Conservation (phyloP, 2,888 invertebrate species). For the Athripsodes cinereus region DNA sequence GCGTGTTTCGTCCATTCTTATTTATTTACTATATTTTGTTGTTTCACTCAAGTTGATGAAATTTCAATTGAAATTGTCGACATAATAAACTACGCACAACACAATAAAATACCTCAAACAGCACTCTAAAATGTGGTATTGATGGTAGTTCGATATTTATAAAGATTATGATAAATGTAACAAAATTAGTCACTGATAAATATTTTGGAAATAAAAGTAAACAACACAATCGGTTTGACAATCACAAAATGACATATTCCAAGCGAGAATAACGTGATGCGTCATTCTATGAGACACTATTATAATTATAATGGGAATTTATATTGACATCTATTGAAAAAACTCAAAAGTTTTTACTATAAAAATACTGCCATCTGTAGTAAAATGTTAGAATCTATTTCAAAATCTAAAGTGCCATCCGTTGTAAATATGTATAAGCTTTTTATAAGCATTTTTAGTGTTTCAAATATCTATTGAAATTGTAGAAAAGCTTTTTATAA, state of each 20-base stretch:
- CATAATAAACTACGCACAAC: background rate
- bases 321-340: background rate
- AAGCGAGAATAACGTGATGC: background rate
- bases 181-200: background rate
- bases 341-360: too few species aligned
- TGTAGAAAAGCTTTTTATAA: too few species aligned
- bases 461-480: too few species aligned
- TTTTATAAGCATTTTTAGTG: too few species aligned
- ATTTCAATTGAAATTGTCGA: background rate
- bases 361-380: too few species aligned
- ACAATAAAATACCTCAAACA: background rate
- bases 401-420: too few species aligned
- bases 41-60: background rate
- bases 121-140: too few species aligned
- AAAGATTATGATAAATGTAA: background rate
- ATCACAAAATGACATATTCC: background rate
- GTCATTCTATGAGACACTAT: background rate
- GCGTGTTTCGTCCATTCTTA: constrained; percentile 12
- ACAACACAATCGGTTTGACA: background rate
- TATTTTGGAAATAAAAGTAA: background rate
- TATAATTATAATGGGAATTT: background rate
- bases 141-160: too few species aligned
- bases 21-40: too few species aligned
- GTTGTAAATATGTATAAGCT: too few species aligned
- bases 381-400: too few species aligned